Evolutionary conservation across 2,797 vertebrate genomes (phyloP), one percentile per base, ranked within the genome.

Genomic region (Eupleurogrammus muticus): DNA sequence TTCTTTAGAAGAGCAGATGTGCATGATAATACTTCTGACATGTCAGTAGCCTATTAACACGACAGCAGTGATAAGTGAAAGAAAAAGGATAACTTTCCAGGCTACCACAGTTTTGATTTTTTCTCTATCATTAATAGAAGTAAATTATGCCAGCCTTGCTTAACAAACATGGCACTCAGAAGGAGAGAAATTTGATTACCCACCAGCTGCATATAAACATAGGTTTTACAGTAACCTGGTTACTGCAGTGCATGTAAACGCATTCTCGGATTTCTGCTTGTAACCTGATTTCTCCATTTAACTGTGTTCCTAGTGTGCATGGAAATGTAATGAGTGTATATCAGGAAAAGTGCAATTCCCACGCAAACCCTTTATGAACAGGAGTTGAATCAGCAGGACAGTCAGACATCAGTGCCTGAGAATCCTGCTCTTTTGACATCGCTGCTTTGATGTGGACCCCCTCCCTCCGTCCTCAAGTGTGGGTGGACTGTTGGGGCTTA

Each of bases 371-470:
- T 80, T 83, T 66, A 78, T 53, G 84, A 88, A 89, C 86, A 85
- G 82, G 70, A 90, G 89, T 88, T 82, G 84, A 87, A 86, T 83
- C 91, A 92, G 86, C 81, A 77, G 75, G 85, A 91, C 71, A 83
- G 86, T 85, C 83, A 80, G 81, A 90, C 88, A 90, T 80, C 88
- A 85, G 83, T 65, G 86, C 82, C 82, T 85, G 82, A 89, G 88
- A 89, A 85, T 85, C 75, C 79, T 85, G 87, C 79, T 89, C 80
- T 69, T 83, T 84, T 84, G 88, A 92, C 86, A 90, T 88, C 72
- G 44, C 76, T 32, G 81, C 92, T 92, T 94, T 93, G 90, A 93
- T 85, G 92, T 93, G 82, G 77, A 88, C 89, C 83, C 84, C 87
- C 87, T 82, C 84, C 90, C 80, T 77, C 83, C 35, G 81, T 85